Base-by-base conservation (phyloP, 2,888 invertebrate genomes). In the Lamproptera curius region DNA sequence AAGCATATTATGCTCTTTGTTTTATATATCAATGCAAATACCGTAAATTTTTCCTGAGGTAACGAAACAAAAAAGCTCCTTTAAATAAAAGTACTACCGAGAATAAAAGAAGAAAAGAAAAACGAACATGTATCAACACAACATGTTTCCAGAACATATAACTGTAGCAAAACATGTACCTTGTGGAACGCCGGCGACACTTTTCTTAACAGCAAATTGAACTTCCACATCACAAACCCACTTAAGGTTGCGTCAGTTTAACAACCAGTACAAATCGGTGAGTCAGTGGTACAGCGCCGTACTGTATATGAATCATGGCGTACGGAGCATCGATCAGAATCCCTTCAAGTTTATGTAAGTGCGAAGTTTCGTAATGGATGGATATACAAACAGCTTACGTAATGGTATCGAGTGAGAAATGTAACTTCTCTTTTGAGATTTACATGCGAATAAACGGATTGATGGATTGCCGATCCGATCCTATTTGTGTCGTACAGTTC, bases 201-300 rank as follows among this genome's bases (percentile, higher is more conserved):
- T 55, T 53, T 55, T 56, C 53, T 51, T 40, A 46, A 50, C 43
- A 52, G 42, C 50, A 49, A 52, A 53, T 50, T 37, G 17, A 37
- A 50, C 47, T 52, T 47, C 26, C 31, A 36, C 36, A 28, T 23
- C 33, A 31, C 20, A 16, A 31, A 10, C 23, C 33, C 28, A 49
- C 34, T 20, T 37, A 34, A 16, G 15, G 17, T 58, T 56, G 45
- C 56, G 58, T 62, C 55, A 59, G 48, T 60, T 52, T 50, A 41
- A 45, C 39, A 46, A 50, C 45, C 48, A 54, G 54, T 53, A 52
- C 51, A 51, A 56, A 59, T 47, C 51, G 43, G 45, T 56, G 55
- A 59, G 55, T 61, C 59, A 58, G 38, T 20, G 23, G 45, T 54
- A 49, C 44, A 47, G 42, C 28, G 48, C 50, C 50, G 49, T 20